These are phyloP conservation scores for Acanthurus lineatus DNA, from an alignment of 2,797 vertebrate species.

Conservation along the genomic window DNA sequence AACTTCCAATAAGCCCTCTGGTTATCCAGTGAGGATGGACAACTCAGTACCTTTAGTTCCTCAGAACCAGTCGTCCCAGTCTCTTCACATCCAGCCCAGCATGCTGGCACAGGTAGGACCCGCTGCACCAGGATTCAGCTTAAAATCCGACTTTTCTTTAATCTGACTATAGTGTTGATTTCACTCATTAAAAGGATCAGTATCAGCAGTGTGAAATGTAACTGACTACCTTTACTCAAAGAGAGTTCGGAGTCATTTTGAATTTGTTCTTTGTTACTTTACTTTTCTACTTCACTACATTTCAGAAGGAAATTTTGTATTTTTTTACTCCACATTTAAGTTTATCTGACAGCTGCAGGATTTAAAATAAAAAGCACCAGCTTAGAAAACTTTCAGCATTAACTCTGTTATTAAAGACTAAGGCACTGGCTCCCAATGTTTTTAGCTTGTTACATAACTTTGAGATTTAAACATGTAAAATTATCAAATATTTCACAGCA, in stretches of 20 bases:
- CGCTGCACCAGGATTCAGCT: background rate
- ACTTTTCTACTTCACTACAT: background rate
- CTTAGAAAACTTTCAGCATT: too few species aligned
- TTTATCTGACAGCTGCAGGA: too few species aligned
- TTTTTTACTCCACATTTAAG: too few species aligned
- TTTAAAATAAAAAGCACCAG: too few species aligned
- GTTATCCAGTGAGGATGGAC: slow-evolving; percentile 96
- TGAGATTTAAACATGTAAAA: too few species aligned
- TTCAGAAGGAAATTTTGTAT: background rate
- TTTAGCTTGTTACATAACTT: too few species aligned
- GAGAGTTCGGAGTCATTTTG: background rate
- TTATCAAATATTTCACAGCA: too few species aligned
- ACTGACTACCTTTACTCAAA: background rate
- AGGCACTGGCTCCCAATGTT: too few species aligned
- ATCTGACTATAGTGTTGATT: background rate
- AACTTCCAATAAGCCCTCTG: slow-evolving; percentile 93
- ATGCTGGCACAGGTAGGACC: slow-evolving; percentile 94
- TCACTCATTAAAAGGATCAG: background rate
- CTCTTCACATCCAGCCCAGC: slow-evolving; percentile 95
- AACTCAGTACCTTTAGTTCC: slow-evolving; percentile 94
- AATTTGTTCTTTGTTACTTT: background rate
- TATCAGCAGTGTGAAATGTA: background rate
- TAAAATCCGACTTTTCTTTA: background rate
- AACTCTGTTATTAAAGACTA: too few species aligned
- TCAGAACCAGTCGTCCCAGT: slow-evolving; percentile 93